Evolutionary conservation across 2,113 vertebrate genomes (phyloP).

Genomic region (Chiloscyllium plagiosum): DNA sequence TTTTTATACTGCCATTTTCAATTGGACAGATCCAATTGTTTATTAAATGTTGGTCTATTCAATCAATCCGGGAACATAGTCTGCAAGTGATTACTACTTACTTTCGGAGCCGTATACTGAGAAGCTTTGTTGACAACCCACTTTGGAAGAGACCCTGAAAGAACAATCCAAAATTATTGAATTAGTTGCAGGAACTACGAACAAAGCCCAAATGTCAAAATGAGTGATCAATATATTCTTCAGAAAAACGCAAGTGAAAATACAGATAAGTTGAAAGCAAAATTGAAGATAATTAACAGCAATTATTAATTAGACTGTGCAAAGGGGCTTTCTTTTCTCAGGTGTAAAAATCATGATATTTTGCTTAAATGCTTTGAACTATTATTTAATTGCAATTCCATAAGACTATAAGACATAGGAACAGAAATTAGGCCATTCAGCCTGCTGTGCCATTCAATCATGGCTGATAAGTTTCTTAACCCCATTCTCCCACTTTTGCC

Average conservation of each 20-base stretch:
- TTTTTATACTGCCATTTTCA: not conserved
- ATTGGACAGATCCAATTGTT: not conserved
- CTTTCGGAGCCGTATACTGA: constrained; percentile 61
- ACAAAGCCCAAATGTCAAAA: not conserved
- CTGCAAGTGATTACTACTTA: constrained; percentile 40
- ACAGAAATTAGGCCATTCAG: too few relatives aligned
- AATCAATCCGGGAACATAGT: not conserved
- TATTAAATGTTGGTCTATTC: not conserved
- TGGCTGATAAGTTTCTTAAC: too few relatives aligned
- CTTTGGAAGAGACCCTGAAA: constrained; percentile 65
- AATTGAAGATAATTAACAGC: not conserved
- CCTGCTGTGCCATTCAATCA: too few relatives aligned
- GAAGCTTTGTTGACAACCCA: constrained; percentile 68
- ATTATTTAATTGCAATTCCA: not conserved
- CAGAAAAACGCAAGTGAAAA: not conserved
- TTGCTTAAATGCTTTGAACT: not conserved
- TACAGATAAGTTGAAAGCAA: not conserved
- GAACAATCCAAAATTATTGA: not conserved
- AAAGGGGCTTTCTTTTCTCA: not conserved
- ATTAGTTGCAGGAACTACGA: constrained; percentile 31
- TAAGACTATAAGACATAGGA: too few relatives aligned
- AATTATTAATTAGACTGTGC: too few relatives aligned
- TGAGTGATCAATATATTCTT: not conserved
- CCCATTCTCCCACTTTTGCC: too few relatives aligned
- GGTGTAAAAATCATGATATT: not conserved